A percentile compares a stretch with the other conserved stretches of the same genome.
Conservation (phyloP, 2,888 invertebrate genomes). For the Amphiduros pacificus region DNA sequence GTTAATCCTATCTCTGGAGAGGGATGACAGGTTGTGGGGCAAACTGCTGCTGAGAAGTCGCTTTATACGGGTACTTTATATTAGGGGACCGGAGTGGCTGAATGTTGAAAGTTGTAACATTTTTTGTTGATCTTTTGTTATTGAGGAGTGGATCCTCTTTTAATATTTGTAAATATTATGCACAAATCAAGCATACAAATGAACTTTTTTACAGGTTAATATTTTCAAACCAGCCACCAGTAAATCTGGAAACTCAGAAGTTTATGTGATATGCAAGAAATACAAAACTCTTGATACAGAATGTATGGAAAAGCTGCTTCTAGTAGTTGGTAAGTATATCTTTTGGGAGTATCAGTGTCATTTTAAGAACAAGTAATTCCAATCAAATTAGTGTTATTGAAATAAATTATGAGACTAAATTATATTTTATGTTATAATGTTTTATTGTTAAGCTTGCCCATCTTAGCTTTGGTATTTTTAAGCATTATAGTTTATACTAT, state of each 20-base stretch:
- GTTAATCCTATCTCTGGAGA: too few relatives aligned
- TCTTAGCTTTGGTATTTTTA: neutral
- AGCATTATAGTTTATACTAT: neutral
- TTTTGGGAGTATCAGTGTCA: neutral
- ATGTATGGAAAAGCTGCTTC: conserved; percentile 11
- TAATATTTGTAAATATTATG: too few relatives aligned
- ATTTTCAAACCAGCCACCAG: conserved; percentile 88
- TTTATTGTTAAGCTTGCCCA: neutral
- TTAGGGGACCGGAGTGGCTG: too few relatives aligned
- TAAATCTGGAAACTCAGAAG: conserved; percentile 93
- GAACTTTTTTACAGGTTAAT: conserved; percentile 64
- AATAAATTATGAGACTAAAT: too few relatives aligned
- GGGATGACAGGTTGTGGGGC: too few relatives aligned
- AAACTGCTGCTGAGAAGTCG: too few relatives aligned
- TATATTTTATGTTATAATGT: neutral
- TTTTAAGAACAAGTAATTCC: neutral
- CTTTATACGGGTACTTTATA: too few relatives aligned
- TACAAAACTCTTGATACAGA: conserved; percentile 27
- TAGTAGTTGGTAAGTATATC: conserved; percentile 2
- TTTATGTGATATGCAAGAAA: conserved; percentile 72
- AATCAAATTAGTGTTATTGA: too few relatives aligned
- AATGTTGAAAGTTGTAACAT: too few relatives aligned
- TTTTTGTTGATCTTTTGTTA: too few relatives aligned
- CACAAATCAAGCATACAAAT: too few relatives aligned
- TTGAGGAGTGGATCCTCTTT: too few relatives aligned